A percentile compares a stretch with the other conserved stretches of the same genome.
These are phyloP conservation scores for Gandaritis pyraliata DNA, from an alignment of 2,888 invertebrate genomes.

Conservation along the genomic window DNA sequence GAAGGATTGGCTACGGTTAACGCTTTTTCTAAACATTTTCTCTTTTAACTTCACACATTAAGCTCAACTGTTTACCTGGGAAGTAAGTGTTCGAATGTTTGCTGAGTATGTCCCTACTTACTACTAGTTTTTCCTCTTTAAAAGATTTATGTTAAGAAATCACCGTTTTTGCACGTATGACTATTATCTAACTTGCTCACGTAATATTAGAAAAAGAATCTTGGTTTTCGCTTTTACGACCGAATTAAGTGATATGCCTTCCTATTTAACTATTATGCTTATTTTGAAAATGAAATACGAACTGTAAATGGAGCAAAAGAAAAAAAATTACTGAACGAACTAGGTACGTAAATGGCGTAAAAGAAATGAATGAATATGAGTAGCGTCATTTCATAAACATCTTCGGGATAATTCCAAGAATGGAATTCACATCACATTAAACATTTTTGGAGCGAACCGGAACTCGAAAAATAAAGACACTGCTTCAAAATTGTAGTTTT, in stretches of 20 bases:
- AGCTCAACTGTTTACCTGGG: conserved; percentile 7
- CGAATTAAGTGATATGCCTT: background rate
- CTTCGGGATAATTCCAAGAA: background rate
- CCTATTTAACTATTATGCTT: background rate
- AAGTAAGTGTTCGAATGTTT: conserved; percentile 6
- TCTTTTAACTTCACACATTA: conserved; percentile 8
- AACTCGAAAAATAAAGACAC: too few relatives aligned
- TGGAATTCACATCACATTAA: background rate
- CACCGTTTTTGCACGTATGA: background rate
- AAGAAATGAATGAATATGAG: conserved; percentile 3
- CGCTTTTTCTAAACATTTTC: conserved; percentile 8
- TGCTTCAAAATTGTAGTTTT: too few relatives aligned
- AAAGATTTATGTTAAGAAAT: background rate
- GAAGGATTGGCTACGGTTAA: conserved; percentile 13
- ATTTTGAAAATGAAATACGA: background rate
- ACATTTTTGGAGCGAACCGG: background rate
- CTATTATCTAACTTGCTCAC: too few relatives aligned
- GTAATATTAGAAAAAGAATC: too few relatives aligned
- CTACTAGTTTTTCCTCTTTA: background rate
- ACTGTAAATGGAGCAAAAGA: background rate
- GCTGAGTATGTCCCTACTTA: background rate
- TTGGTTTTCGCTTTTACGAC: background rate
- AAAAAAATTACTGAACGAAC: background rate
- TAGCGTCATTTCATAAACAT: background rate
- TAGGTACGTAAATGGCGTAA: background rate